These are phyloP conservation scores for Agonopterix heracliana DNA, from an alignment of 2,888 invertebrate species.

Conservation along the genomic window DNA sequence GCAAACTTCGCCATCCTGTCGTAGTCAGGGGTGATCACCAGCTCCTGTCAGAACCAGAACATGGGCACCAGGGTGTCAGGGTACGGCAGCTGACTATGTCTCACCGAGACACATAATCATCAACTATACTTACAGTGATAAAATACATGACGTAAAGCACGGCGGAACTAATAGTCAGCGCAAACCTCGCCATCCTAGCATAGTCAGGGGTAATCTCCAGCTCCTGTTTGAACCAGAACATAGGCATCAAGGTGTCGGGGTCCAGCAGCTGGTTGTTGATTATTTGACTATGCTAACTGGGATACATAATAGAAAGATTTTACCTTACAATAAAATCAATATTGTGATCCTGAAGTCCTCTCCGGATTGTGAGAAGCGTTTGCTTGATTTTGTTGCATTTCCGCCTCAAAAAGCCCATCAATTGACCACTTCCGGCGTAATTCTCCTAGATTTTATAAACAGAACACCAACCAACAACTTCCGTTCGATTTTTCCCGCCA, in stretches of 20 bases:
- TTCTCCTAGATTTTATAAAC: too few relatives aligned
- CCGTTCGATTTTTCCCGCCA: too few relatives aligned
- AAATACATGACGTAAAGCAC: constrained; percentile 74
- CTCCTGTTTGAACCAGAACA: constrained; percentile 86
- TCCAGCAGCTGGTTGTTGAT: constrained; percentile 52
- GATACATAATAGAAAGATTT: too few relatives aligned
- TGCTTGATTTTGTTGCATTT: too few relatives aligned
- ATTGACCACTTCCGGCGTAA: too few relatives aligned
- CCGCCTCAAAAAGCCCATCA: too few relatives aligned
- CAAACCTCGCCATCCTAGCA: constrained; percentile 68
- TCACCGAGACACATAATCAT: too few relatives aligned
- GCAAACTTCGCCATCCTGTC: constrained; percentile 72
- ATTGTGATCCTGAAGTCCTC: too few relatives aligned
- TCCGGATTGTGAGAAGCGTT: too few relatives aligned
- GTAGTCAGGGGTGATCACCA: constrained; percentile 74
- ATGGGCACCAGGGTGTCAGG: constrained; percentile 79
- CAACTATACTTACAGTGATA: constrained; percentile 48
- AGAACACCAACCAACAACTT: too few relatives aligned
- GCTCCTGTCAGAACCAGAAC: constrained; percentile 86
- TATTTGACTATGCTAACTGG: too few relatives aligned
- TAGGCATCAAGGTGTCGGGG: constrained; percentile 78
- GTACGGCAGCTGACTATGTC: constrained; percentile 51
- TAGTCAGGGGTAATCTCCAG: constrained; percentile 76
- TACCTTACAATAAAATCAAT: too few relatives aligned
- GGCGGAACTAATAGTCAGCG: constrained; percentile 70